phyloP scores from a whole-genome alignment of 2,888 invertebrate genomes.

The Pseudoips prasinana region DNA sequence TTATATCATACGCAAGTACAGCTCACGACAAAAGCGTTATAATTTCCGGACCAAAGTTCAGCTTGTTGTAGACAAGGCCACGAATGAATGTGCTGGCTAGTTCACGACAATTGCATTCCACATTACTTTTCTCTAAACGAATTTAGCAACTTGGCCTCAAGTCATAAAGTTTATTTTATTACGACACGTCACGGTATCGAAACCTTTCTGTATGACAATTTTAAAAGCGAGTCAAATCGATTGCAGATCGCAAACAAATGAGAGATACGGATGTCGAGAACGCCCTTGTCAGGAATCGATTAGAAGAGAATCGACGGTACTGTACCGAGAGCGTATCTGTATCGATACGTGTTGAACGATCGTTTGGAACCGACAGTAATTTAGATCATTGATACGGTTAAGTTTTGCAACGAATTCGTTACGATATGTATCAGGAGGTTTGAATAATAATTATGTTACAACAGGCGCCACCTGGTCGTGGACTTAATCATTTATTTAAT shows the following conservation, averaged over 20 bases:
- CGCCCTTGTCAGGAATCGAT: constrained; percentile 64
- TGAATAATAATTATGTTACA: constrained; percentile 11
- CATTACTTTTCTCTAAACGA: constrained; percentile 51
- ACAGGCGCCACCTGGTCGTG: constrained; percentile 3
- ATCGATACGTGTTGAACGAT: constrained; percentile 32
- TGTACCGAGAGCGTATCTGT: constrained; percentile 29
- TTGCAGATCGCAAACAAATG: constrained; percentile 55
- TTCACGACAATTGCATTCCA: constrained; percentile 72
- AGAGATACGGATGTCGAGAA: constrained; percentile 67
- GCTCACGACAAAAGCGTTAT: constrained; percentile 56
- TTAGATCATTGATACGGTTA: constrained; percentile 30
- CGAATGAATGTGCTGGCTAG: constrained; percentile 53
- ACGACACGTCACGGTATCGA: constrained; percentile 39
- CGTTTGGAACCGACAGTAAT: constrained; percentile 25
- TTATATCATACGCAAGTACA: constrained; percentile 43
- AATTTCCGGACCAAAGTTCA: constrained; percentile 71
- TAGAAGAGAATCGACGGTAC: constrained; percentile 21
- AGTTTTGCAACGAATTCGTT: constrained; percentile 29
- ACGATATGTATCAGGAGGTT: constrained; percentile 18
- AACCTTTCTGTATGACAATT: constrained; percentile 57
- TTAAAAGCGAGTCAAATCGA: constrained; percentile 75
- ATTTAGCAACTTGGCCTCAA: constrained; percentile 55
- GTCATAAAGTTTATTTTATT: constrained; percentile 55
- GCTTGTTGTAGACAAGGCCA: constrained; percentile 66
- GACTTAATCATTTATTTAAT: no score